phyloP scores from a whole-genome alignment of 2,113 vertebrate species.

The Dasypus novemcinctus region DNA sequence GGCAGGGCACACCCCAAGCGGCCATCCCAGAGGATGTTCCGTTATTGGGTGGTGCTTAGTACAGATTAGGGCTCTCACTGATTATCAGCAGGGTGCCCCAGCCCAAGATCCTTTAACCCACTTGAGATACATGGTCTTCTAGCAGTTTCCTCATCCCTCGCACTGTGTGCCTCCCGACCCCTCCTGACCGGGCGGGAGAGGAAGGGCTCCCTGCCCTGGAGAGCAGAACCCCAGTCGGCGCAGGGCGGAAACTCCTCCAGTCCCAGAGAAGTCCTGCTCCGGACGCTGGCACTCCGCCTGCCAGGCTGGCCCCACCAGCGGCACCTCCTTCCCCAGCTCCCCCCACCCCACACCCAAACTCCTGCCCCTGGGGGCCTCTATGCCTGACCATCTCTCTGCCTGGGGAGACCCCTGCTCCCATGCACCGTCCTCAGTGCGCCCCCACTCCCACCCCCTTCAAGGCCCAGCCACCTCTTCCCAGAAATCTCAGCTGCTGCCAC shows the following conservation, averaged over 20 bases:
- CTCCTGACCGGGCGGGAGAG: background rate
- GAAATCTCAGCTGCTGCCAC: background rate
- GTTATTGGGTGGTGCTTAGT: background rate
- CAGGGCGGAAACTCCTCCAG: accelerated
- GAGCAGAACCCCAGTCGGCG: background rate
- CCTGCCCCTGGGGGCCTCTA: background rate
- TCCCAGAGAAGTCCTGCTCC: background rate
- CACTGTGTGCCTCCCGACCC: background rate
- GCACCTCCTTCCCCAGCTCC: too few relatives aligned
- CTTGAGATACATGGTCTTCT: background rate
- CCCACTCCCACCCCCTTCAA: background rate
- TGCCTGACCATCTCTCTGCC: background rate
- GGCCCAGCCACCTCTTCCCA: background rate
- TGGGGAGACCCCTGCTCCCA: background rate
- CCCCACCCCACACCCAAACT: background rate
- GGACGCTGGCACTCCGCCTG: background rate
- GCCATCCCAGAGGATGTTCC: background rate
- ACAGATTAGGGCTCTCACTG: background rate
- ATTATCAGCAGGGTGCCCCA: background rate
- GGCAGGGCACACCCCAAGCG: background rate
- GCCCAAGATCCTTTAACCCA: background rate
- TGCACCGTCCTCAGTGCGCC: background rate
- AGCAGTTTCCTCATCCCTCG: background rate
- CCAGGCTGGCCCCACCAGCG: too few relatives aligned
- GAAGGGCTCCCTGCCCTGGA: background rate